A percentile compares a stretch with the other conserved stretches of the same genome.
Conservation (phyloP, 2,888 invertebrate genomes). For the Lissonota sp. region DNA sequence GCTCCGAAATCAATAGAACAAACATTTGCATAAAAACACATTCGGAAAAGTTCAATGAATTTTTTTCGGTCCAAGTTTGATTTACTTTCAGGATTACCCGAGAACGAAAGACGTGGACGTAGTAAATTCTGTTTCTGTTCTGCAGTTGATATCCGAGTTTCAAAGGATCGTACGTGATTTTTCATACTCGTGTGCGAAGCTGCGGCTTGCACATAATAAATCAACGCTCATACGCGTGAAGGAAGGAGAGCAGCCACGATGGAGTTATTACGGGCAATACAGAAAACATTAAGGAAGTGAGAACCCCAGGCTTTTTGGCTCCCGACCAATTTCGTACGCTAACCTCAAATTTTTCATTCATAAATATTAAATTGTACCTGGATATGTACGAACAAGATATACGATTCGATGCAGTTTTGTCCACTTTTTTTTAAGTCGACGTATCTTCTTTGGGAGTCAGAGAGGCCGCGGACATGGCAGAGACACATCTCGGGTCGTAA, state of each 20-base stretch:
- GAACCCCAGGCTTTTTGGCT: slow-evolving; percentile 18
- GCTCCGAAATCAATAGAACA: too few relatives aligned
- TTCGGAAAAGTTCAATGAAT: not conserved
- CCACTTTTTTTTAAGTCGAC: not conserved
- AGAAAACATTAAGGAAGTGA: not conserved
- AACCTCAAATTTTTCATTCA: slow-evolving; percentile 17
- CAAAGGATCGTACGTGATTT: too few relatives aligned
- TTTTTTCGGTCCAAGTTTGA: not conserved
- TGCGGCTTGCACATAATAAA: not conserved
- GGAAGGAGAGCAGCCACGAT: slow-evolving; percentile 2
- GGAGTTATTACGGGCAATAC: slow-evolving; percentile 20
- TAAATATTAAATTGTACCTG: slow-evolving; percentile 20
- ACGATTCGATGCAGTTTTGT: slow-evolving; percentile 21
- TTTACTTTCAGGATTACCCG: not conserved
- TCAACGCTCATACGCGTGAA: not conserved
- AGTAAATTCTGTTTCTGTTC: too few relatives aligned
- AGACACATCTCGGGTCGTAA: slow-evolving; percentile 6
- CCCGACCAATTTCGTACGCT: slow-evolving; percentile 11
- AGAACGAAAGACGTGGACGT: not conserved
- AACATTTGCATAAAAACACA: too few relatives aligned
- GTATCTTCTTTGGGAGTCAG: not conserved
- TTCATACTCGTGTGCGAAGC: too few relatives aligned
- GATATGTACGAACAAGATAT: not conserved
- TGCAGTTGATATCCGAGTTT: too few relatives aligned
- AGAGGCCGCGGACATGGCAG: too few relatives aligned